Base-by-base conservation (phyloP, 2,888 invertebrate species). In the Cephus nigrinus region DNA sequence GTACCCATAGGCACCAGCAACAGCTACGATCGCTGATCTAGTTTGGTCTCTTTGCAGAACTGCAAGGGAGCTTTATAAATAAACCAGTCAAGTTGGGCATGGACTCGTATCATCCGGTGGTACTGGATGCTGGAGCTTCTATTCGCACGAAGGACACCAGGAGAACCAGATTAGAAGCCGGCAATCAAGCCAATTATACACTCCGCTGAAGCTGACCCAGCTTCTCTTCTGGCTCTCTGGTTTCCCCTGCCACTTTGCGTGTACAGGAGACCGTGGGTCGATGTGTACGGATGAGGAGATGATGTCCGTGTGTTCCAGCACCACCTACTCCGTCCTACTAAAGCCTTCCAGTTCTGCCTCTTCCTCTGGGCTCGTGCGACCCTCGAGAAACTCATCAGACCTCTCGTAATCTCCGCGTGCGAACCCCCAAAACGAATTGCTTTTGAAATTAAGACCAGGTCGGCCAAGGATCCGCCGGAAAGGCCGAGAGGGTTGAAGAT, bases 151-250 rank as follows among this genome's bases (percentile, higher is more conserved):
- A 76, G 76, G 74, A 76, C 76, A 76, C 33, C 84, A 87, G 86
- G 86, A 85, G 87, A 88, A 86, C 88, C 87, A 88, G 90, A 90
- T 90, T 90, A 90, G 90, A 90, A 89, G 89, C 87, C 88, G 88
- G 90, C 91, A 90, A 91, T 91, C 90, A 90, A 90, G 90, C 88
- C 90, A 90, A 91, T 91, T 91, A 91, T 91, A 90, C 90, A 91
- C 90, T 90, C 88, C 86, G 89, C 88, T 90, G 90, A 90, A 87
- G 88, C 88, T 88, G 89, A 89, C 87, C 88, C 87, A 88, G 87
- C 88, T 88, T 88, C 87, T 86, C 84, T 85, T 84, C 84, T 84
- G 82, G 83, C 81, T 83, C 84, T 82, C 84, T 12, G 78, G 78
- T 76, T 79, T 74, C 74, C 74, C 68, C 80, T 76, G 78, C 76